phyloP scores from a whole-genome alignment of 1,140 invertebrate species.

The Drosophila chauvacae region DNA sequence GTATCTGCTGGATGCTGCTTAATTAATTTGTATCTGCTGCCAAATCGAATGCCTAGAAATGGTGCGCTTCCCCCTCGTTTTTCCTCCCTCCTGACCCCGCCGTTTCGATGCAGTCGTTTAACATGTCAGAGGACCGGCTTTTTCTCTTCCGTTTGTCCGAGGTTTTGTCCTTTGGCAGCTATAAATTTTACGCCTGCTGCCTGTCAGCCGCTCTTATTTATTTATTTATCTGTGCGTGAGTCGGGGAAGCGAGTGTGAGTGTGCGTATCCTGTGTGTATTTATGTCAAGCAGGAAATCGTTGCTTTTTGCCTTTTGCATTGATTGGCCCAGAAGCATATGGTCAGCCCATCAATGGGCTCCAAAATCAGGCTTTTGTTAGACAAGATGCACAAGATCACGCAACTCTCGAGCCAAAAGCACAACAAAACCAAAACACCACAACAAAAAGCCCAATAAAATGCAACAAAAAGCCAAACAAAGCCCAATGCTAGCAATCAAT shows the following conservation, averaged over 20 bases:
- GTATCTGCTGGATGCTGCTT: conserved; percentile 76
- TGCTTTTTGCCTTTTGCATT: conserved; percentile 30
- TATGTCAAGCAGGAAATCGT: conserved; percentile 65
- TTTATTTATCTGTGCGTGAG: conserved; percentile 67
- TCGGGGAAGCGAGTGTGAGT: neutral
- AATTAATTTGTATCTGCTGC: conserved; percentile 82
- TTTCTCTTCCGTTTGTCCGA: conserved; percentile 70
- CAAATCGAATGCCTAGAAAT: conserved; percentile 70
- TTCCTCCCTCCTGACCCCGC: neutral
- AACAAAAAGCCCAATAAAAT: conserved; percentile 17
- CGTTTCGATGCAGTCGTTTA: conserved; percentile 74
- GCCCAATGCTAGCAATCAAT: conserved; percentile 80
- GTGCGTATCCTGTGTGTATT: conserved; percentile 2
- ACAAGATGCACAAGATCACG: conserved; percentile 36
- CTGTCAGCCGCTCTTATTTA: conserved; percentile 77
- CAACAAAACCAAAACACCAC: conserved; percentile 3
- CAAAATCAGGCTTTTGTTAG: conserved; percentile 42
- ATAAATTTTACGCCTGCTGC: conserved; percentile 79
- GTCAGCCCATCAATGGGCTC: conserved; percentile 35
- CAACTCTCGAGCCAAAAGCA: conserved; percentile 13
- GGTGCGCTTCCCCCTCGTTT: neutral
- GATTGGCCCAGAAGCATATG: conserved; percentile 41
- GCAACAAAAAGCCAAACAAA: conserved; percentile 37
- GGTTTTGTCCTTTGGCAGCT: conserved; percentile 75
- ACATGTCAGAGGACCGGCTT: conserved; percentile 70